phyloP scores from a whole-genome alignment of 1,140 invertebrate genomes.

The Paracyclopina nana region DNA sequence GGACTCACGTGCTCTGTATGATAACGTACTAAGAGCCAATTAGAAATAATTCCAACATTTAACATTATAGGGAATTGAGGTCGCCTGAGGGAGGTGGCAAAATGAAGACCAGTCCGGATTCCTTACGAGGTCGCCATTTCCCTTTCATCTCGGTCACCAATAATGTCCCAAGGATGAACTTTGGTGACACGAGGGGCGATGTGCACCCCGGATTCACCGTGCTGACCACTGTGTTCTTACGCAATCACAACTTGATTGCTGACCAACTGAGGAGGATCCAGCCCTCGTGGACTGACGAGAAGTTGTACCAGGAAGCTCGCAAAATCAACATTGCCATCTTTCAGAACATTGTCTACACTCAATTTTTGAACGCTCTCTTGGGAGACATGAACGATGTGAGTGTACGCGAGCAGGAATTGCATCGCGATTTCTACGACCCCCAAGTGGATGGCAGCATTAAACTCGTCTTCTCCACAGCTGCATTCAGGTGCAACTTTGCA shows the following conservation, averaged over 20 bases:
- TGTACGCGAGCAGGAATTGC: background rate
- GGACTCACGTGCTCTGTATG: background rate
- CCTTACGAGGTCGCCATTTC: background rate
- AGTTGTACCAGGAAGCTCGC: constrained; percentile 34
- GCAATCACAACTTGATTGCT: constrained; percentile 62
- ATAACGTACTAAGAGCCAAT: too few species aligned
- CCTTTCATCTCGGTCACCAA: background rate
- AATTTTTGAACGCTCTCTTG: constrained; percentile 39
- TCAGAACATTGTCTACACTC: constrained; percentile 43
- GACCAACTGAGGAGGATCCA: constrained; percentile 42
- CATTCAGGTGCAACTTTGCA: too few species aligned
- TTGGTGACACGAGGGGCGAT: constrained; percentile 18
- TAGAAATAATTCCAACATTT: too few species aligned
- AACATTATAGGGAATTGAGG: too few species aligned
- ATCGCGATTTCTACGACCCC: constrained; percentile 4
- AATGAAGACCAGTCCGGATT: background rate
- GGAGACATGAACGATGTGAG: constrained; percentile 19
- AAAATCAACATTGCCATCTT: constrained; percentile 32
- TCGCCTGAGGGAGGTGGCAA: too few species aligned
- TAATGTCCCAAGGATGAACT: background rate
- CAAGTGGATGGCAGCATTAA: background rate
- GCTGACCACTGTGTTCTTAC: constrained; percentile 60
- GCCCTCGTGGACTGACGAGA: constrained; percentile 55
- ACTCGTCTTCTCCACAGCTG: background rate
- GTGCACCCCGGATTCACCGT: constrained; percentile 25